phyloP scores from a whole-genome alignment of 2,888 invertebrate genomes.

The Scaptomyza parva region DNA sequence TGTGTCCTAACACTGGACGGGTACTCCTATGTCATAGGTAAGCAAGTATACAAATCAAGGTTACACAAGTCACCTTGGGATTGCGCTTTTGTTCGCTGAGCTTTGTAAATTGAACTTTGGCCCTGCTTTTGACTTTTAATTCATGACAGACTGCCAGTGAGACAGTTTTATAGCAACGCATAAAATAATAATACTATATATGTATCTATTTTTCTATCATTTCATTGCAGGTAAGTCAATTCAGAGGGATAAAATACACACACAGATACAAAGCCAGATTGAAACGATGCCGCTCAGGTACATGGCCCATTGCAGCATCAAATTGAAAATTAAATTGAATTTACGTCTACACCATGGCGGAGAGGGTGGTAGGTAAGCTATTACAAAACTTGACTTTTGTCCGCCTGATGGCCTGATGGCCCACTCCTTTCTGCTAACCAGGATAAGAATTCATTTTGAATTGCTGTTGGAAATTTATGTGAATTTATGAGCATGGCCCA shows the following conservation, averaged over 20 bases:
- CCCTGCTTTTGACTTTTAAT: constrained; percentile 40
- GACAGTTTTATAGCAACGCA: constrained; percentile 34
- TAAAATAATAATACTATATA: constrained; percentile 60
- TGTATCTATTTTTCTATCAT: constrained; percentile 69
- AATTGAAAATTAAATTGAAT: constrained; percentile 79
- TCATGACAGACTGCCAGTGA: constrained; percentile 5
- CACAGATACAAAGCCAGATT: constrained; percentile 28
- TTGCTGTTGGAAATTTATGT: constrained; percentile 66
- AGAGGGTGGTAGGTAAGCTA: constrained; percentile 37
- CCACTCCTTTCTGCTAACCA: constrained; percentile 38
- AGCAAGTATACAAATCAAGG: constrained; percentile 80
- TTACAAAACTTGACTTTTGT: constrained; percentile 61
- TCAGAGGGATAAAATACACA: constrained; percentile 33
- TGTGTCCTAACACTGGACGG: constrained; percentile 94
- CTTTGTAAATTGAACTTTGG: constrained; percentile 18
- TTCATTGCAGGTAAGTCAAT: constrained; percentile 77
- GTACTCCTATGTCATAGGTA: constrained; percentile 95
- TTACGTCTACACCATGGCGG: constrained; percentile 27
- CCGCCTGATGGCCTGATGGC: neutral
- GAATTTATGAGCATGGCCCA: constrained; percentile 71
- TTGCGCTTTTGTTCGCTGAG: constrained; percentile 44
- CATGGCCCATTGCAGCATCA: constrained; percentile 72
- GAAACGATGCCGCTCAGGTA: constrained; percentile 46
- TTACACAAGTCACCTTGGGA: constrained; percentile 50
- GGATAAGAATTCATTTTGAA: constrained; percentile 69